phyloP scores from a whole-genome alignment of 2,888 invertebrate species.

The Pinctada fucata region DNA sequence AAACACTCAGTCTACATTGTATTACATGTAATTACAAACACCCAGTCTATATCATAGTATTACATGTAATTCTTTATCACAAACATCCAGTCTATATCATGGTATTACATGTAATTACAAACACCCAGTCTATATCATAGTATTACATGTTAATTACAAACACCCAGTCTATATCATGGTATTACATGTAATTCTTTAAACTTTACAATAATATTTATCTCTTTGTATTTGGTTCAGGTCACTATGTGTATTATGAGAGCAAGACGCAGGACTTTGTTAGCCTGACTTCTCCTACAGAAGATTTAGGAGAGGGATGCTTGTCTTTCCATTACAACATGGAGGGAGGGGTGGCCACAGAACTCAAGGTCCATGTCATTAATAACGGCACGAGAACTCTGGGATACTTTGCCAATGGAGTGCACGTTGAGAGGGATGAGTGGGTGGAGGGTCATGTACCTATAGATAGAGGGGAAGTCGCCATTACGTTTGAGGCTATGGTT shows the following conservation, averaged over 20 bases:
- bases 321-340: slow-evolving; percentile 36
- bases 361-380: slow-evolving; percentile 9
- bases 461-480: slow-evolving; percentile 3
- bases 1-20: too few species aligned
- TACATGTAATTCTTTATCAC: too few species aligned
- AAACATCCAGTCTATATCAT: too few species aligned
- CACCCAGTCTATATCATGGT: too few species aligned
- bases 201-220: too few species aligned
- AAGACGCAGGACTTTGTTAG: not conserved
- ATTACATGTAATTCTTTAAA: too few species aligned
- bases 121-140: too few species aligned
- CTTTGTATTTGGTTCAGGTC: slow-evolving; percentile 18
- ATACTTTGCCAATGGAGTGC: slow-evolving; percentile 24
- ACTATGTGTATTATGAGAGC: slow-evolving; percentile 23
- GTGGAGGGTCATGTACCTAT: slow-evolving; percentile 18
- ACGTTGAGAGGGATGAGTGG: slow-evolving; percentile 31
- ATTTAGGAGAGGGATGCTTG: slow-evolving; percentile 21
- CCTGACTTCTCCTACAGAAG: slow-evolving; percentile 6
- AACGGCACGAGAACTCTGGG: not conserved
- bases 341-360: slow-evolving; percentile 20
- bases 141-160: too few species aligned
- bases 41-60: too few species aligned
- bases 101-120: too few species aligned
- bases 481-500: slow-evolving; percentile 21
- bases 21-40: too few species aligned